A percentile compares a stretch with the other conserved stretches of the same genome.
phyloP scores from a whole-genome alignment of 2,797 vertebrate genomes.

The Periophthalmus magnuspinnatus region DNA sequence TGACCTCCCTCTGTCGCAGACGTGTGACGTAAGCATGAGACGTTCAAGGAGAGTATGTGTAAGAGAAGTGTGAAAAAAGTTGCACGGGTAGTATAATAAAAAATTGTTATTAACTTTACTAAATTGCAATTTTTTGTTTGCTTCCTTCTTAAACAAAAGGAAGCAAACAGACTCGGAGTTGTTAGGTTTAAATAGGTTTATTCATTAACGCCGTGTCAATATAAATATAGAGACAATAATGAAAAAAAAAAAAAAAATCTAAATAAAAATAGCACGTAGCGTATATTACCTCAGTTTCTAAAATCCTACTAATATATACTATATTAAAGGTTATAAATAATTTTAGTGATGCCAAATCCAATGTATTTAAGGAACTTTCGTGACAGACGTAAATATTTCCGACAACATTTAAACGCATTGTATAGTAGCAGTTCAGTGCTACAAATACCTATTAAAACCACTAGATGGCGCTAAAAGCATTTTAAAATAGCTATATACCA shows the following conservation, averaged over 20 bases:
- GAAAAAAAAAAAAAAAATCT: not conserved
- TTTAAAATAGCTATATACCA: not conserved
- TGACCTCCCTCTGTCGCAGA: conserved; percentile 64
- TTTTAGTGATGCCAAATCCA: not conserved
- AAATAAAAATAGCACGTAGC: not conserved
- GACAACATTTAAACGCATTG: conserved; percentile 6
- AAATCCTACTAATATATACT: not conserved
- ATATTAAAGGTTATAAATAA: not conserved
- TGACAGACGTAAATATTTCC: not conserved
- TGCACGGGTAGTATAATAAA: not conserved
- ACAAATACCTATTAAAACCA: not conserved
- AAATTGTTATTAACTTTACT: not conserved
- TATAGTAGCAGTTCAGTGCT: not conserved
- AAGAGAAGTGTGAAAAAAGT: not conserved
- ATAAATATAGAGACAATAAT: too few species aligned
- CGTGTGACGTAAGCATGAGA: conserved; percentile 58
- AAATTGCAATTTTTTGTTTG: not conserved
- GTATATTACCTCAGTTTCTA: not conserved
- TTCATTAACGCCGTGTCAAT: too few species aligned
- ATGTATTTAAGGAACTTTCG: not conserved
- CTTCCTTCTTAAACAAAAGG: not conserved
- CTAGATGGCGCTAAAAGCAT: conserved; percentile 19
- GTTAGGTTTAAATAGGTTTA: not conserved
- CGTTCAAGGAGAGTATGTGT: not conserved
- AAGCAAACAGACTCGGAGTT: not conserved